Conservation (phyloP, 30 jellyfish, hydroid and myxozoan species). For the Turritopsis dohrnii region DNA sequence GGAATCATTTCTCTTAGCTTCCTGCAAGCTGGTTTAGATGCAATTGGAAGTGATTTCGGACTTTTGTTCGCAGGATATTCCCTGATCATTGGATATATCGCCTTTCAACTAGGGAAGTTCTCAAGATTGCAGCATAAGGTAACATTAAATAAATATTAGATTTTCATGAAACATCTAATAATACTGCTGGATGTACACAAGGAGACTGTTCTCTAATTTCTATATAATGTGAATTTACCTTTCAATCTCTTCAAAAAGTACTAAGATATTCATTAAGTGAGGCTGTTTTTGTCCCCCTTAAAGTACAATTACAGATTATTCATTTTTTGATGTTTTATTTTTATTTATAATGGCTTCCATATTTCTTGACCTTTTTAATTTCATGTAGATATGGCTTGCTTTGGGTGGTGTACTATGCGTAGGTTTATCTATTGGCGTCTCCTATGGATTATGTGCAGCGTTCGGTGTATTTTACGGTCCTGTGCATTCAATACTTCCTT, state of each 20-base stretch:
- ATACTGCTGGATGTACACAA: too few relatives aligned
- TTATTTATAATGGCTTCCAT: too few relatives aligned
- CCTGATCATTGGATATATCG: constrained; percentile 67
- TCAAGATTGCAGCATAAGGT: constrained; percentile 73
- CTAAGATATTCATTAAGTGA: not conserved
- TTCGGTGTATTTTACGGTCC: constrained; percentile 78
- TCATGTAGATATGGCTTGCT: constrained; percentile 84
- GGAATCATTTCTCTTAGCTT: not conserved
- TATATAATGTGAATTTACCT: too few relatives aligned
- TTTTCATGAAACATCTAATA: too few relatives aligned
- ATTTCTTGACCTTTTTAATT: too few relatives aligned
- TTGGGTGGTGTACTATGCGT: constrained; percentile 59
- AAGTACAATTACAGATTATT: not conserved
- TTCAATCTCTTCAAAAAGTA: not conserved
- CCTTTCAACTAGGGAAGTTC: constrained; percentile 73
- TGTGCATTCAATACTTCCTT: constrained; percentile 73
- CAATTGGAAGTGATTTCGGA: constrained; percentile 59
- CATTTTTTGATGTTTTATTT: not conserved
- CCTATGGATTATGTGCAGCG: constrained; percentile 81
- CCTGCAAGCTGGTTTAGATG: constrained; percentile 25
- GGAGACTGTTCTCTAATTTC: too few relatives aligned
- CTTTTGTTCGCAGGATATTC: constrained; percentile 61
- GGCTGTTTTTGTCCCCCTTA: too few relatives aligned
- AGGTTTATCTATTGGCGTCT: constrained; percentile 69
- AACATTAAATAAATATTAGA: too few relatives aligned